phyloP scores from a whole-genome alignment of 2,888 invertebrate genomes.

The Craniophora ligustri region DNA sequence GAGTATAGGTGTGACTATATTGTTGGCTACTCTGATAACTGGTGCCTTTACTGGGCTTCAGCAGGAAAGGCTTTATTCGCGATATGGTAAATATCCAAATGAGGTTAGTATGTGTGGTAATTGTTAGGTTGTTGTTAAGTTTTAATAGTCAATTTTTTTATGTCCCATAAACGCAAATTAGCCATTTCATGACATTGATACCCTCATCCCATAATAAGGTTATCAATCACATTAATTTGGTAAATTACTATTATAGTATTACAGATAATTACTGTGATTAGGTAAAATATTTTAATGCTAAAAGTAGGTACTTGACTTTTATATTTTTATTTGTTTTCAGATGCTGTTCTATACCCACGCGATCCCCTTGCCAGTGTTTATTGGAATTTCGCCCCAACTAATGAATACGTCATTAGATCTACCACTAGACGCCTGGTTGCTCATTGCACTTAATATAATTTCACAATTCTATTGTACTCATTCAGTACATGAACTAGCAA shows the following conservation, averaged over 20 bases:
- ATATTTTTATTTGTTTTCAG: no score
- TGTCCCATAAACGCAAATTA: no score
- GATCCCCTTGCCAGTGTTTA: conserved; percentile 77
- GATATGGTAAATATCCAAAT: conserved; percentile 83
- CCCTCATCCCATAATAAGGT: no score
- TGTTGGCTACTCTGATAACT: conserved; percentile 73
- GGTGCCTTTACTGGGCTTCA: conserved; percentile 83
- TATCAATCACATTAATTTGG: no score
- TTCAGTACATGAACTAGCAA: conserved; percentile 79
- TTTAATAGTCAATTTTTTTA: no score
- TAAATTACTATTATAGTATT: no score
- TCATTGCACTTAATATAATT: conserved; percentile 71
- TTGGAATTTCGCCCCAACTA: conserved; percentile 72
- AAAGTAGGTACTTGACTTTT: no score
- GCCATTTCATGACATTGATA: no score
- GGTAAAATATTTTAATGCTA: no score
- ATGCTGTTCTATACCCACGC: conserved; percentile 83
- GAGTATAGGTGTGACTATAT: conserved; percentile 78
- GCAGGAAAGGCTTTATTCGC: conserved; percentile 78
- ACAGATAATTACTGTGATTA: no score
- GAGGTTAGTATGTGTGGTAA: conserved; percentile 66
- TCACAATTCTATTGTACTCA: conserved; percentile 79
- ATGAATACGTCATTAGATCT: conserved; percentile 59
- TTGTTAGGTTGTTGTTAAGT: no score
- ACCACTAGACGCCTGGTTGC: conserved; percentile 66